A percentile compares a stretch with the other conserved stretches of the same genome.
These are phyloP conservation scores for Agrotis puta DNA, from an alignment of 2,888 invertebrate species.

Conservation along the genomic window DNA sequence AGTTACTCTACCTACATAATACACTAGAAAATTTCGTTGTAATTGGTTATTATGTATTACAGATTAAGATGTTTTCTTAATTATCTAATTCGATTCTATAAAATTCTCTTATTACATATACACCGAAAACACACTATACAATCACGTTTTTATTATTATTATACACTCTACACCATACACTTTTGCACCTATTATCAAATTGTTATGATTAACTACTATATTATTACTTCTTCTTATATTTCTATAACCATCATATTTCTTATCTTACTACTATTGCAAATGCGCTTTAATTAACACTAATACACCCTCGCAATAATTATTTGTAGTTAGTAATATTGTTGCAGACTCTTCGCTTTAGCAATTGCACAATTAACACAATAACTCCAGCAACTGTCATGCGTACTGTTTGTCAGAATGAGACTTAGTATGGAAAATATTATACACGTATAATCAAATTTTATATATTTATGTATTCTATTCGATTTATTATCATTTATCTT, in stretches of 20 bases:
- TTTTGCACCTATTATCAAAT: slow-evolving; percentile 53
- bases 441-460: slow-evolving; percentile 76
- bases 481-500: slow-evolving; percentile 77
- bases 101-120: slow-evolving; percentile 50
- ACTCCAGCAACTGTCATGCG: slow-evolving; percentile 89
- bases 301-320: slow-evolving; percentile 73
- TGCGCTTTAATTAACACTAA: slow-evolving; percentile 65
- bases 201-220: slow-evolving; percentile 58
- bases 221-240: slow-evolving; percentile 59
- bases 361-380: slow-evolving; percentile 83
- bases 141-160: slow-evolving; percentile 57
- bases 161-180: slow-evolving; percentile 57
- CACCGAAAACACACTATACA: slow-evolving; percentile 58
- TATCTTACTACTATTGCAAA: slow-evolving; percentile 62
- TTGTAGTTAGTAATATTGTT: slow-evolving; percentile 79
- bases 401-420: slow-evolving; percentile 83
- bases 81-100: slow-evolving; percentile 63
- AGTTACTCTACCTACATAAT: slow-evolving; percentile 86
- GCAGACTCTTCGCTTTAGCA: slow-evolving; percentile 84
- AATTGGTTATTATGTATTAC: slow-evolving; percentile 69
- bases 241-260: slow-evolving; percentile 65
- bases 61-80: slow-evolving; percentile 89
- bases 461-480: slow-evolving; percentile 79
- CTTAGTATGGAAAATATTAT: slow-evolving; percentile 76
- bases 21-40: slow-evolving; percentile 73